Conservation (phyloP, 2,888 invertebrate genomes). For the Sarcophaga variegata region DNA sequence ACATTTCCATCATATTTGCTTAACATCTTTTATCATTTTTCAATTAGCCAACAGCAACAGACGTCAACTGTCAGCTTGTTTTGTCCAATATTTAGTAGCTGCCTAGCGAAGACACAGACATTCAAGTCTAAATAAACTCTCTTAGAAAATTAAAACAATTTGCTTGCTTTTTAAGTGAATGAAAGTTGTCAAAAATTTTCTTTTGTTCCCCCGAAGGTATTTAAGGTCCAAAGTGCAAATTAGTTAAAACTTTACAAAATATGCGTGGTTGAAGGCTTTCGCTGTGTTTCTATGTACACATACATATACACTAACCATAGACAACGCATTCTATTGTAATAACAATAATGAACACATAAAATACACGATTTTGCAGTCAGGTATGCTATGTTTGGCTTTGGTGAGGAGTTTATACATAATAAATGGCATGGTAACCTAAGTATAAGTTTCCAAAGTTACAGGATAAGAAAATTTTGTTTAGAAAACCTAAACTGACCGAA, state of each 20-base stretch:
- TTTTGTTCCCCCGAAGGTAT: slow-evolving; percentile 1
- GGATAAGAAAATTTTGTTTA: too few species aligned
- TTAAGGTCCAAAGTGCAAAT: slow-evolving; percentile 38
- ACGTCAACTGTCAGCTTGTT: slow-evolving; percentile 12
- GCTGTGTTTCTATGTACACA: background rate
- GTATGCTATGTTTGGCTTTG: too few species aligned
- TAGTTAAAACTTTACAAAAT: slow-evolving; percentile 37
- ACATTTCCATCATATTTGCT: slow-evolving; percentile 2
- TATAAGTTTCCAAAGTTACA: too few species aligned
- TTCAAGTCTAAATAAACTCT: slow-evolving; percentile 12
- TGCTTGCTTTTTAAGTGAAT: background rate
- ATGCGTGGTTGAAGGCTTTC: background rate
- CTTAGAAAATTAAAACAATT: background rate
- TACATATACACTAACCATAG: too few species aligned
- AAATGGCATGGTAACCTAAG: too few species aligned
- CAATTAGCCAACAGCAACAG: slow-evolving; percentile 1
- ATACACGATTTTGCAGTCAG: too few species aligned
- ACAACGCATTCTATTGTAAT: too few species aligned
- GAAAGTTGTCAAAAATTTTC: background rate
- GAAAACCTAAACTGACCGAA: too few species aligned
- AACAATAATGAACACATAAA: too few species aligned
- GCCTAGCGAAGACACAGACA: background rate
- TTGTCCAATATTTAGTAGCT: background rate
- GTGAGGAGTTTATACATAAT: too few species aligned
- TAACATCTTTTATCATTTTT: background rate